Evolutionary conservation across 1,140 invertebrate genomes (phyloP), one percentile per base, ranked within the genome.

Genomic region (Habropoda laboriosa): DNA sequence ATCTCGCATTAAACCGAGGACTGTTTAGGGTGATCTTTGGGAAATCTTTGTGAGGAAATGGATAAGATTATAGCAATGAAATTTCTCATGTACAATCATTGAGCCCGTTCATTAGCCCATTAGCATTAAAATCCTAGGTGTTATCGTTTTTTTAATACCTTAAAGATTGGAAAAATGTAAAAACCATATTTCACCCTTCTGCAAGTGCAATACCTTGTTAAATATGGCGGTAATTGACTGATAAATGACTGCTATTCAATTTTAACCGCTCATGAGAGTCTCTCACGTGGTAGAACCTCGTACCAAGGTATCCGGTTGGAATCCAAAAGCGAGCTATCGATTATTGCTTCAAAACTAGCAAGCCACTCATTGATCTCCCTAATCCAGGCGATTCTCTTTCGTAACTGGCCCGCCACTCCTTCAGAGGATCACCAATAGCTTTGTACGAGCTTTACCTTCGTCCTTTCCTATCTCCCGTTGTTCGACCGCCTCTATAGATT

Each of bases 351-450:
- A 32, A 61, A 78, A 71, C 27, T 67, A 67, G n/a, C 32, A 60
- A 78, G 53, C 66, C 24, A 12, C 30, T 53, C 42, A 49, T 60
- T 60, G 42, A 78, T 78, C 66, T 71, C 30, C 13, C 16, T 40
- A 53, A 70, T 60, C 53, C 42, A 18, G 51, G 42, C 12, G 32
- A 78, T 71, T 78, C 75, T 24, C 75, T 60, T 60, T 42, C 21
- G 42, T 6, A 21, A 38, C 51, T 71, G 24, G 4, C 32, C 18
- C 66, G 61, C 24, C 57, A 45, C 49, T 42, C 32, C 49, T n/a
- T 21, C 55, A n/a, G 18, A 53, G 75, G 53, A 71, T 78, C 75
- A 70, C 64, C 53, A 21, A 38, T 77, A 49, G 64, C 75, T 58
- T 58, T 58, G 51, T 70, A 60, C 64, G 45, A 60, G 55, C 27